Evolutionary conservation across 1,140 invertebrate genomes (phyloP).

Genomic region (Temnothorax curvispinosus): DNA sequence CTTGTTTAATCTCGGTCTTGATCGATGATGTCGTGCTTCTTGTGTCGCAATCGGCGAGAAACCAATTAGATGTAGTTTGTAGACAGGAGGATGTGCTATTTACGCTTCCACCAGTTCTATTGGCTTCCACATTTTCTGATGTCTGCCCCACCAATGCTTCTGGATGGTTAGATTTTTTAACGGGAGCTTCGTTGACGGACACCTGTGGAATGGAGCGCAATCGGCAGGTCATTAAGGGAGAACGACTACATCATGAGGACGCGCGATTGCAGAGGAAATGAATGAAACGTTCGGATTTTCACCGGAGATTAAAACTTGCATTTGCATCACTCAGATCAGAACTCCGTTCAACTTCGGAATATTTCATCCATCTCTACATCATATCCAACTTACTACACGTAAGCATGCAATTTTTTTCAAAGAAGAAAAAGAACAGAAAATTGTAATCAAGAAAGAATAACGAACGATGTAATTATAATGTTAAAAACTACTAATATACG

Average conservation of each 20-base stretch:
- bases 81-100: constrained; percentile 19
- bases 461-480: background rate
- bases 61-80: constrained; percentile 19
- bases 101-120: constrained; percentile 86
- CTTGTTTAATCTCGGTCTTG: constrained; percentile 85
- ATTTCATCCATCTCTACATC: constrained; percentile 42
- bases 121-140: constrained; percentile 93
- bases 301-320: background rate
- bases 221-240: constrained; percentile 64
- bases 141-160: constrained; percentile 91
- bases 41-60: constrained; percentile 32
- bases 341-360: constrained; percentile 13
- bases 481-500: background rate
- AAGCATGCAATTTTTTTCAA: background rate
- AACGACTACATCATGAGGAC: constrained; percentile 60
- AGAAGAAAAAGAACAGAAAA: background rate
- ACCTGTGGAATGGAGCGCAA: constrained; percentile 50
- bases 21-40: constrained; percentile 11
- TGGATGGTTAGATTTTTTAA: constrained; percentile 78
- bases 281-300: constrained; percentile 51
- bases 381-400: background rate
- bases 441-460: background rate
- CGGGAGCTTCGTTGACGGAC: constrained; percentile 65
- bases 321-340: background rate
- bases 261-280: constrained; percentile 52